Conservation (phyloP, 2,888 invertebrate genomes). For the Diloba caeruleocephala region DNA sequence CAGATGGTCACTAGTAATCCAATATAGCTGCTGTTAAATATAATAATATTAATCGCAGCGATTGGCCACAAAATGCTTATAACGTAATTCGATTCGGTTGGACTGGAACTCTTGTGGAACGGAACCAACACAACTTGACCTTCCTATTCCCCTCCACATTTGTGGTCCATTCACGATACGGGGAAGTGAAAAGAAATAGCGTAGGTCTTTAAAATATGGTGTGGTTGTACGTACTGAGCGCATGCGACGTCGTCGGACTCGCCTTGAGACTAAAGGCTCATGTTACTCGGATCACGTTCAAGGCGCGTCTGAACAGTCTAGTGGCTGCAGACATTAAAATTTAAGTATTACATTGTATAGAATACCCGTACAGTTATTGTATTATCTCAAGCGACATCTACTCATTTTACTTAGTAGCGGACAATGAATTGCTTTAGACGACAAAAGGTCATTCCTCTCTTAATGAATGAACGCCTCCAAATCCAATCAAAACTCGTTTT, state of each 20-base stretch:
- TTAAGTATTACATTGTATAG: slow-evolving; percentile 65
- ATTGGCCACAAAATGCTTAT: slow-evolving; percentile 86
- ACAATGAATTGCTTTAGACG: slow-evolving; percentile 40
- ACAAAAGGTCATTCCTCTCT: slow-evolving; percentile 57
- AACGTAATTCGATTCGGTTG: slow-evolving; percentile 85
- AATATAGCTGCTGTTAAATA: slow-evolving; percentile 76
- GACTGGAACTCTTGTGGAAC: slow-evolving; percentile 80
- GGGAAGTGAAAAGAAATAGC: slow-evolving; percentile 64
- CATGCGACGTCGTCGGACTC: slow-evolving; percentile 75
- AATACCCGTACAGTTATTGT: slow-evolving; percentile 61
- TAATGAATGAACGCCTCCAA: slow-evolving; percentile 62
- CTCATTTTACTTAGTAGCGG: slow-evolving; percentile 38
- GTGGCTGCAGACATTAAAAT: slow-evolving; percentile 70
- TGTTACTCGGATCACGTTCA: slow-evolving; percentile 88
- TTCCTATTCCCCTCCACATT: slow-evolving; percentile 61
- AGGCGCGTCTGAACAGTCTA: slow-evolving; percentile 78
- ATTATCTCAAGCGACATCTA: slow-evolving; percentile 38
- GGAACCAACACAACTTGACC: slow-evolving; percentile 73
- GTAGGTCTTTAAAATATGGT: slow-evolving; percentile 74
- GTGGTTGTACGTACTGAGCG: slow-evolving; percentile 64
- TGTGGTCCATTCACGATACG: slow-evolving; percentile 53
- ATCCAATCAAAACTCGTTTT: slow-evolving; percentile 66
- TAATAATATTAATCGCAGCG: slow-evolving; percentile 84
- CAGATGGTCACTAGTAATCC: slow-evolving; percentile 75
- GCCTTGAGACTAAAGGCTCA: slow-evolving; percentile 85